A percentile compares a stretch with the other conserved stretches of the same genome.
These are phyloP conservation scores for Aproaerema taeniolella DNA, from an alignment of 2,888 invertebrate genomes.

Conservation along the genomic window DNA sequence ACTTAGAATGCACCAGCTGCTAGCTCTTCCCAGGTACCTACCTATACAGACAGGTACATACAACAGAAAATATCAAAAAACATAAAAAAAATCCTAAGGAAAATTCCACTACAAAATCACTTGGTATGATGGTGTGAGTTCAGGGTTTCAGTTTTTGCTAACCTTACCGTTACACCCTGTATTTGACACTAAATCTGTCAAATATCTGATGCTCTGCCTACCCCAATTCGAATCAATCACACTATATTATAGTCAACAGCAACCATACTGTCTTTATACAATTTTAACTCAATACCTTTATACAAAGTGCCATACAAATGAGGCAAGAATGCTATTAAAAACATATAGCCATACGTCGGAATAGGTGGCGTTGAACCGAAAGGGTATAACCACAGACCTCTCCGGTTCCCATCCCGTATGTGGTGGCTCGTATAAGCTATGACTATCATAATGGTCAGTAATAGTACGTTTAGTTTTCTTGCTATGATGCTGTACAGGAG, in stretches of 20 bases:
- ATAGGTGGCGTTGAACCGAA: constrained; percentile 48
- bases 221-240: too few species aligned
- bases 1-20: too few species aligned
- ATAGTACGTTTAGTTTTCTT: constrained; percentile 40
- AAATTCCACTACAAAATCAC: too few species aligned
- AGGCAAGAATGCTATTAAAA: constrained; percentile 39
- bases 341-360: constrained; percentile 39
- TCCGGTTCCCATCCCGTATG: constrained; percentile 49
- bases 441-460: constrained; percentile 45
- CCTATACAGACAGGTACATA: too few species aligned
- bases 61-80: too few species aligned
- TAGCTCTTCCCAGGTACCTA: too few species aligned
- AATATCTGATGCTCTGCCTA: too few species aligned
- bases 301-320: constrained; percentile 37
- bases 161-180: too few species aligned
- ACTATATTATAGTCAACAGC: constrained; percentile 22
- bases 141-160: too few species aligned
- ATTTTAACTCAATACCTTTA: constrained; percentile 28
- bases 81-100: too few species aligned
- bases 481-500: constrained; percentile 38
- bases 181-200: too few species aligned
- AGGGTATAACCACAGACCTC: constrained; percentile 60
- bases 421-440: constrained; percentile 56
- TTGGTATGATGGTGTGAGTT: too few species aligned
- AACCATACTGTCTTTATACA: constrained; percentile 27